Base-by-base conservation (phyloP, 2,888 invertebrate species). In the Hyalella azteca region DNA sequence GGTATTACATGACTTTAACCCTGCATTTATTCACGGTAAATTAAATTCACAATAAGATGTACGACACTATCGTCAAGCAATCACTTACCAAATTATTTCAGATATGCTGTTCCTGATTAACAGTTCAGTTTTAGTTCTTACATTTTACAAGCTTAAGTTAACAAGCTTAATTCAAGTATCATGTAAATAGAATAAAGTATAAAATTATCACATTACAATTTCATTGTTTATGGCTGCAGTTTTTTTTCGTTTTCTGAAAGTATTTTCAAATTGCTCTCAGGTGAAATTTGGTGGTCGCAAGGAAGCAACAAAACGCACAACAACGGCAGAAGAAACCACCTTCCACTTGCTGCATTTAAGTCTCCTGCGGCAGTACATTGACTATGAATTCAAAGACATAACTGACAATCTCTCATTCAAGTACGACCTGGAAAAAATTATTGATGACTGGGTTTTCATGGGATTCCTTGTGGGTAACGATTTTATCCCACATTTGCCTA, bases 371-470 rank as follows among this genome's bases (percentile, higher is more conserved):
- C 85, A 85, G 78, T 85, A 85, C 73, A 79, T 85, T 29, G 82
- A 84, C 29, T 81, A 81, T 36, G 85, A 85, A 78, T 85, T 85
- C 59, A 19, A 45, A 13, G 79, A 73, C 4, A 87, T 95, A n/a
- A 92, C 92, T 86, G 89, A 90, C 9, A 90, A 90, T 22, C 87
- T 95, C 9, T 89, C 91, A 0, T 95, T 97, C 88, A 88, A 89
- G 0, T 97, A 92, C 88, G 93, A 97, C 87, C 90, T 97, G 85
- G 96, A 98, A 87, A 92, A 93, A 85, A 91, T 99, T 78, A 95
- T 98, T 39, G 98, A 99, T 87, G 98, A 99, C 88, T 99, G 98
- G 98, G 93, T 98, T 40, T 88, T 98, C 26, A 96, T 98, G 96
- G 96, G 97, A 0, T 98, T 98, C 88, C 89, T 98, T 36, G 95